Base-by-base conservation (phyloP, 2,888 invertebrate species). In the Stenodema calcarata region DNA sequence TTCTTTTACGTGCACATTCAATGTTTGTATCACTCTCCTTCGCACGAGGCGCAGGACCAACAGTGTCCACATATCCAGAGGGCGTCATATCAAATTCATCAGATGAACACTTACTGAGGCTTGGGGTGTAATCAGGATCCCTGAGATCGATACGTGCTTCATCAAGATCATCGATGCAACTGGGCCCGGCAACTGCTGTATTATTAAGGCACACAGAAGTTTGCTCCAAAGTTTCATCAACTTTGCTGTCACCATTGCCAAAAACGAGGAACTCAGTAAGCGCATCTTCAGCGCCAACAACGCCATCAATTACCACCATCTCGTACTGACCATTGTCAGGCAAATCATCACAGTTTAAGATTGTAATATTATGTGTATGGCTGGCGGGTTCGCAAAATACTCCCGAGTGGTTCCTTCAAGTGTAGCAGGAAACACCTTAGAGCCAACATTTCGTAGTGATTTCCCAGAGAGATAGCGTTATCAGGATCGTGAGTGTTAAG, bases 91-190 rank as follows among this genome's bases (percentile, higher is more conserved):
- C 30, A 54, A 54, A 54, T 73, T 73, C 75, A 30, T 28, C 75
- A 27, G 75, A 73, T 73, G 75, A 73, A 73, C 16, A 73, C 16
- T 73, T 14, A n/a, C 28, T 73, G 54, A 23, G 28, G 41, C 30
- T 30, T 41, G 76, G 76, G 23, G 12, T 76, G 76, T 76, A 76
- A 42, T 76, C 76, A 76, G 76, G 76, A 42, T 76, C 76, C 23
- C 27, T 30, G 18, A 23, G 27, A 76, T 76, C 41, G 16, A 47
- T 47, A 47, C 47, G 47, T 47, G 47, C 47, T 30, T 76, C 35
- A 23, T 76, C 76, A 28, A 18, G 23, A 35, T 41, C 30, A 76
- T 76, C n/a, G 76, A 35, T 76, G 41, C 30, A 23, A 41, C 76
- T 76, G 30, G 41, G 76, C 42, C 42, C 76, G 30, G 76, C 42